Percentiles rank a stretch among this genome's conserved stretches.
Conservation (phyloP, 64 coral and sea anemone species). For the Stichodactyla helianthus region DNA sequence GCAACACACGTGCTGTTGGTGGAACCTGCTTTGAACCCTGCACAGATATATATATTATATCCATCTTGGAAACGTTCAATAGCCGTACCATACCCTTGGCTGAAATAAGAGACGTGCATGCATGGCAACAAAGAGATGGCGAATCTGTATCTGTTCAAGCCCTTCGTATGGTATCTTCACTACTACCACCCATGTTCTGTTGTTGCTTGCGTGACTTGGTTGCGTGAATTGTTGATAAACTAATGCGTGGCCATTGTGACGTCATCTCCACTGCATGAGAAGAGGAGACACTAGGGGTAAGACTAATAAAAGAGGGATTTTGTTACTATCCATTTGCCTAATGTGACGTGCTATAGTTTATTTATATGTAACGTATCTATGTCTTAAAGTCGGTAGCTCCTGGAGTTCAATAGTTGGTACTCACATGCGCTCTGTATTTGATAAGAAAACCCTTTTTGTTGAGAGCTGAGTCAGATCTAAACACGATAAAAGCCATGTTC, state of each 20-base stretch:
- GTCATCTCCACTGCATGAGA: slow-evolving; percentile 27
- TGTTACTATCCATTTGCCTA: not conserved
- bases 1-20: too few species aligned
- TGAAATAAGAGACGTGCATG: too few species aligned
- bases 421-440: slow-evolving; percentile 55
- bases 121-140: too few species aligned
- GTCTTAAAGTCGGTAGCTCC: not conserved
- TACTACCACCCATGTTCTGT: too few species aligned
- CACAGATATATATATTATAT: too few species aligned
- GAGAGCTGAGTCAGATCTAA: slow-evolving; percentile 70
- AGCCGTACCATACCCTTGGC: too few species aligned
- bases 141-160: not conserved
- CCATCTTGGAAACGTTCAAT: too few species aligned
- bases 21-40: too few species aligned
- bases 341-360: too few species aligned
- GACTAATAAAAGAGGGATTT: slow-evolving; percentile 15
- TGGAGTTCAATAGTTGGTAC: not conserved
- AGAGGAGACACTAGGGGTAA: slow-evolving; percentile 32
- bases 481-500: slow-evolving; percentile 68
- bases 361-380: too few species aligned
- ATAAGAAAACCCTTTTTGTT: slow-evolving; percentile 74
- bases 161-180: not conserved
- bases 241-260: not conserved
- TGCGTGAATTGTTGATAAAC: not conserved
- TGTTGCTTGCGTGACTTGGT: not conserved